A percentile compares a stretch with the other conserved stretches of the same genome.
Evolutionary conservation across 2,888 invertebrate species (phyloP).

Genomic region (Ferdinandea cuprea): DNA sequence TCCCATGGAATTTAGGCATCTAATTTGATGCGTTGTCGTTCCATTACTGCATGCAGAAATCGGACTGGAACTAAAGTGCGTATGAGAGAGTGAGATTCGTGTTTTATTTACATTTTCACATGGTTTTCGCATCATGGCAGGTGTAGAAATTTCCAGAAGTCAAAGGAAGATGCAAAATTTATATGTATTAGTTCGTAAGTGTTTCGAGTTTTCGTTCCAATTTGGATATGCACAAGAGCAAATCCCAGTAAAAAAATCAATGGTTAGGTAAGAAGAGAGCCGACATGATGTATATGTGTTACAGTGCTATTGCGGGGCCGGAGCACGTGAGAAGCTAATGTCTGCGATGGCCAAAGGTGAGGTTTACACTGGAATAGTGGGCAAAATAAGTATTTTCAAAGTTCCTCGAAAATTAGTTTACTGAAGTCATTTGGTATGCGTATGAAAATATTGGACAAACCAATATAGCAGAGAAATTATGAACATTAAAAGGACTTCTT

Average conservation of each 20-base stretch:
- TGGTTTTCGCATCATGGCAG: slow-evolving; percentile 28
- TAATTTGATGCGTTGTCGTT: slow-evolving; percentile 15
- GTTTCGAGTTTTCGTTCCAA: slow-evolving; percentile 11
- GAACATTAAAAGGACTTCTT: no score
- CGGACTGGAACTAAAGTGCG: slow-evolving; percentile 33
- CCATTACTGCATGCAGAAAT: background rate
- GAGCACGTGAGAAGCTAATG: slow-evolving; percentile 19
- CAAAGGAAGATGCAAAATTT: slow-evolving; percentile 15
- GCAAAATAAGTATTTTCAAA: no score
- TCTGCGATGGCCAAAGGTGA: slow-evolving; percentile 19
- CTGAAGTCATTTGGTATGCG: no score
- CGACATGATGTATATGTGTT: slow-evolving; percentile 21
- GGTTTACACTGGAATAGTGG: slow-evolving; percentile 11
- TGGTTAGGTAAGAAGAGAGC: slow-evolving; percentile 33
- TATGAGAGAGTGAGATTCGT: slow-evolving; percentile 23
- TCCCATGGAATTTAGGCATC: background rate
- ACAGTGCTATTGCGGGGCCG: no score
- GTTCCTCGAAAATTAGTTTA: no score
- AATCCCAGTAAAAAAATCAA: slow-evolving; percentile 6
- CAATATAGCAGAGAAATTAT: no score
- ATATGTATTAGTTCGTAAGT: background rate
- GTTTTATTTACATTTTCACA: slow-evolving; percentile 29
- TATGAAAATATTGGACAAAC: no score
- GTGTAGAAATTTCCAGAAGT: slow-evolving; percentile 39
- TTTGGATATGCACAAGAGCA: slow-evolving; percentile 37